phyloP scores from a whole-genome alignment of 2,113 vertebrate species.

The Leucosticte australis region DNA sequence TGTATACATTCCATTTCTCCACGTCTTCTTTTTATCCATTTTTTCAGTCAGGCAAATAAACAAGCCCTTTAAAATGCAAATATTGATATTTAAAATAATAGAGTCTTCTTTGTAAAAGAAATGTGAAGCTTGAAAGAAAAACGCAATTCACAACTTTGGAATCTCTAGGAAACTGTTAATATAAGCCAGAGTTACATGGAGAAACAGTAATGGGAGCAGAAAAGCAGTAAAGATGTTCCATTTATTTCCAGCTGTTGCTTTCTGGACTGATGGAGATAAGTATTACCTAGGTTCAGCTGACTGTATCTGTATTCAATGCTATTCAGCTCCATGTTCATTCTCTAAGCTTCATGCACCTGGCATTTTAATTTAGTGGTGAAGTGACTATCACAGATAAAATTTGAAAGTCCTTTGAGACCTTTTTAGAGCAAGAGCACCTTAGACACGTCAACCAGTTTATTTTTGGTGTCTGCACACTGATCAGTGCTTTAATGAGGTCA shows the following conservation, averaged over 20 bases:
- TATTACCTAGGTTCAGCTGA: not conserved
- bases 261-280: not conserved
- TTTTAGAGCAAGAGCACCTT: not conserved
- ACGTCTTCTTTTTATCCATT: not conserved
- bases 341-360: not conserved
- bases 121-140: conserved; percentile 4
- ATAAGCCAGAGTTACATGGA: not conserved
- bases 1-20: not conserved
- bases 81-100: conserved; percentile 63
- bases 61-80: conserved; percentile 60
- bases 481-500: not conserved
- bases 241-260: not conserved
- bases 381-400: not conserved
- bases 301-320: not conserved
- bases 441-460: not conserved
- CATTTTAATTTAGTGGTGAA: not conserved
- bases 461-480: not conserved
- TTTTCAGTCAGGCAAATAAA: conserved; percentile 11
- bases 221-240: not conserved
- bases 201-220: not conserved
- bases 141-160: not conserved
- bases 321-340: not conserved
- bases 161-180: not conserved
- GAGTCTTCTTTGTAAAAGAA: conserved; percentile 14
- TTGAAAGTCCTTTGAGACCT: not conserved